Conservation (phyloP, 1,140 invertebrate genomes). For the Thaumatotibia leucotreta region DNA sequence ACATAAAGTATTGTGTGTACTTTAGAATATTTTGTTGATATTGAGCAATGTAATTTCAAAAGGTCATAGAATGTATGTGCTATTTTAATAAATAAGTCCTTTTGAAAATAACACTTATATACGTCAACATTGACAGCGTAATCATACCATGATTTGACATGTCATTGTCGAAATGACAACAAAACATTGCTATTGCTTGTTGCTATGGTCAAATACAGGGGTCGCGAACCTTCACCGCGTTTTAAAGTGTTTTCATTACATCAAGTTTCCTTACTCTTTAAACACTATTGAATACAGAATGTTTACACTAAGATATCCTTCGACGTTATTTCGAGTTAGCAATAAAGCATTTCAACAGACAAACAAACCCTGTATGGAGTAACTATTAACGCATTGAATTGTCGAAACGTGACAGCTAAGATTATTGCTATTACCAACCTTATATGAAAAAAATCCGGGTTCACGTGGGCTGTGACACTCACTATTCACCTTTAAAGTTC, state of each 20-base stretch:
- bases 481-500: not conserved
- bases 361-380: constrained; percentile 53
- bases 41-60: too few relatives aligned
- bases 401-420: constrained; percentile 48
- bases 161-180: not conserved
- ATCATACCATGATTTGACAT: not conserved
- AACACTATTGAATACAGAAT: constrained; percentile 15
- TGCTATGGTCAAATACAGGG: not conserved
- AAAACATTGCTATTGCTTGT: not conserved
- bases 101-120: not conserved
- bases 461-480: not conserved
- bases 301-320: constrained; percentile 36
- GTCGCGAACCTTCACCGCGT: not conserved
- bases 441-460: constrained; percentile 16
- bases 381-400: constrained; percentile 46
- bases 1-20: too few relatives aligned
- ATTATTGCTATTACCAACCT: constrained; percentile 44
- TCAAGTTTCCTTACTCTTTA: not conserved
- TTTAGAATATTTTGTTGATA: too few relatives aligned
- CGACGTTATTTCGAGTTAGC: constrained; percentile 35
- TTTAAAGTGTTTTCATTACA: not conserved
- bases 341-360: constrained; percentile 39
- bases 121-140: not conserved
- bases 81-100: not conserved
- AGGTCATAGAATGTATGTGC: too few relatives aligned